phyloP scores from a whole-genome alignment of 2,888 invertebrate species.

The Agrotis segetum region DNA sequence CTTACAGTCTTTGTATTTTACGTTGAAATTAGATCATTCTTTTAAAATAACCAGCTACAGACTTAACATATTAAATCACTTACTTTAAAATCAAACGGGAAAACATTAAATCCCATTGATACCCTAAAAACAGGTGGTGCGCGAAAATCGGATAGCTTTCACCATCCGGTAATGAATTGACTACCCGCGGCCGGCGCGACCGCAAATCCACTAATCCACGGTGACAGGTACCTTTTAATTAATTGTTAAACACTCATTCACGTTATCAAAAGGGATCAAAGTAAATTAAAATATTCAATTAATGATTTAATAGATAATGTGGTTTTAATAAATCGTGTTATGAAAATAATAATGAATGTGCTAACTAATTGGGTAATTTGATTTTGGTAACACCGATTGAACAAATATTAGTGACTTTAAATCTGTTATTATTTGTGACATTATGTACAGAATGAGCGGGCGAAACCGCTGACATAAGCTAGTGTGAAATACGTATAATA shows the following conservation, averaged over 20 bases:
- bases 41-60: background rate
- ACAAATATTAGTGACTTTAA: background rate
- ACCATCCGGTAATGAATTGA: constrained; percentile 60
- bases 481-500: too few species aligned
- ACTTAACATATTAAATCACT: background rate
- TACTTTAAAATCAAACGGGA: constrained; percentile 17
- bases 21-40: too few species aligned
- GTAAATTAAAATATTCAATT: constrained; percentile 47
- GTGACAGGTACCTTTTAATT: constrained; percentile 61
- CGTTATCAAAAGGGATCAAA: constrained; percentile 35
- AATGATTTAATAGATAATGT: constrained; percentile 13
- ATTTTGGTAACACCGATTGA: background rate
- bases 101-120: constrained; percentile 48
- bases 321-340: constrained; percentile 6
- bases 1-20: too few species aligned
- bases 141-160: constrained; percentile 66
- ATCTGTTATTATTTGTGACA: background rate
- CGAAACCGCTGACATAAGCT: too few species aligned
- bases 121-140: constrained; percentile 36
- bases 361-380: background rate
- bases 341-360: background rate
- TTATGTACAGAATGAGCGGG: too few species aligned
- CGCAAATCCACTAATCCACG: constrained; percentile 67
- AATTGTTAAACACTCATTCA: constrained; percentile 50
- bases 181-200: constrained; percentile 47